Base-by-base conservation (phyloP, 2,888 invertebrate genomes). In the Tetropium fuscum region DNA sequence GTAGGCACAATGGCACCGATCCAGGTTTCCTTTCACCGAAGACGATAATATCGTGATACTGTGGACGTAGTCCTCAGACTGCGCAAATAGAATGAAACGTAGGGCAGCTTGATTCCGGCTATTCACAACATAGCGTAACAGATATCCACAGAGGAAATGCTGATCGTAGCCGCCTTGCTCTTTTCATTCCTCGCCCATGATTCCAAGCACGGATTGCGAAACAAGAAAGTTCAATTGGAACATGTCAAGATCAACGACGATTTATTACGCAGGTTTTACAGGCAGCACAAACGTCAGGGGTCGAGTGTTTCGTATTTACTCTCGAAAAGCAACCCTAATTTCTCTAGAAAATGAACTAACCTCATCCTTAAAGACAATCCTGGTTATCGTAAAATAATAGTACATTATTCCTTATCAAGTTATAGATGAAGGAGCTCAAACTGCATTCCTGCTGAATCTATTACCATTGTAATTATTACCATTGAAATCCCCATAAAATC, bases 181-280 rank as follows among this genome's bases (percentile, higher is more conserved):
- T 72, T 74, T 73, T 74, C 73, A 74, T 74, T 74, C 72, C 73
- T 65, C 62, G 57, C 56, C 60, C 58, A 45, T 60, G 66, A 74
- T 74, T 73, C 74, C 58, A 53, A 63, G 65, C 74, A 74, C 73
- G 74, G 65, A 72, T 60, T 61, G n/a, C 27, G 73, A 71, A 72
- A 73, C 74, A 73, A 73, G 74, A 74, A 74, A 74, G 69, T 72
- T 68, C 71, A 72, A 73, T 72, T 74, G 72, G 73, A 70, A 74
- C 74, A 72, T 65, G 49, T 68, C 65, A 72, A 68, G 68, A 69
- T 70, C 70, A 70, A 71, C 69, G 66, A 71, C 70, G 69, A 74
- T 74, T 71, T 72, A 71, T 72, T 73, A 69, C n/a, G n/a, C n/a
- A n/a, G n/a, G n/a, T n/a, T n/a, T n/a, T n/a, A n/a, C n/a, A n/a